Evolutionary conservation across 2,888 invertebrate species (phyloP), one percentile per base, ranked within the genome.

Genomic region (Agonopterix heracliana): DNA sequence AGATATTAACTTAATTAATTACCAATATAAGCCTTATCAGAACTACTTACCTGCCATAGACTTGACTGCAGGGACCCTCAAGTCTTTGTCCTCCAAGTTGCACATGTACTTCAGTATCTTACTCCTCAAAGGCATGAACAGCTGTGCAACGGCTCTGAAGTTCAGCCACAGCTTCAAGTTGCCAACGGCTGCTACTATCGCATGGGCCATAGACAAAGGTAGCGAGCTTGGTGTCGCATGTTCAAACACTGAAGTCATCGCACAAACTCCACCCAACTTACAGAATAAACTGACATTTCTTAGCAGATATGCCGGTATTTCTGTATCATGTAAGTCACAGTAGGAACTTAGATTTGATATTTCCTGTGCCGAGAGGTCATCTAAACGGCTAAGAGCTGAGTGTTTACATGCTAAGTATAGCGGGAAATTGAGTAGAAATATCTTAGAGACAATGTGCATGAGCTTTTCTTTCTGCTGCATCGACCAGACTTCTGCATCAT

Each of bases 101-200:
- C 98, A 98, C 96, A 98, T 96, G 72, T 97, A 98, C 61, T 95
- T 92, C 64, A 98, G 90, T 54, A 97, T 96, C 67, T 94, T 93
- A 56, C 94, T 93, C 52, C 98, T 91, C 57, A 98, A 84, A 12
- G 97, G 97, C 76, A 97, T 94, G 71, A 97, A 94, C 57, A 96
- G 90, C 71, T 96, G 96, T 60, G 96, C 92, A 56, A 97, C 94
- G 56, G 96, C 95, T 67, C 95, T 93, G 70, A 95, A 96, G 83
- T 97, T 98, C 64, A 98, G 91, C 97, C 97, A 98, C 36, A 97
- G 86, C 74, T 98, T 96, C 48, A 98, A 90, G 90, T 98, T 97
- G 52, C 97, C 96, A 53, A 97, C 94, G 60, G 97, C 94, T 54
- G 95, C 95, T 60, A 97, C 96, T 80, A 98, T 94, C 41, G 96